Evolutionary conservation across 1,140 invertebrate species (phyloP).

Genomic region (Ectropis grisescens): DNA sequence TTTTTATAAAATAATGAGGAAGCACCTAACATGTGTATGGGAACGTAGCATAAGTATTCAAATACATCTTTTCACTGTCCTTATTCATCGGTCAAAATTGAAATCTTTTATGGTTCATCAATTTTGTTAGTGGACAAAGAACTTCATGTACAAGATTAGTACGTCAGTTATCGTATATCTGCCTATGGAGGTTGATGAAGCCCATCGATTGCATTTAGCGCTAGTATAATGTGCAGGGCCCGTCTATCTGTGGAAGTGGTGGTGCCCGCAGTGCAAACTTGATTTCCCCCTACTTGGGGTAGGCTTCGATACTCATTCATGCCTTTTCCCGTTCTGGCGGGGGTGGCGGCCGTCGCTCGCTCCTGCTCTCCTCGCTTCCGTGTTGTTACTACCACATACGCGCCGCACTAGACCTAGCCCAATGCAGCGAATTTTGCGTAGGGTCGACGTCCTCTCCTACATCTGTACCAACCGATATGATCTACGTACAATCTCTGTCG

Average conservation of each 20-base stretch:
- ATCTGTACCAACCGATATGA: constrained; percentile 30
- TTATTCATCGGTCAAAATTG: too few relatives aligned
- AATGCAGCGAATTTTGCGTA: constrained; percentile 72
- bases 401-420: constrained; percentile 67
- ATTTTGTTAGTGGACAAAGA: too few relatives aligned
- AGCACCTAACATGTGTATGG: too few relatives aligned
- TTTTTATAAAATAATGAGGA: too few relatives aligned
- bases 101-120: too few relatives aligned
- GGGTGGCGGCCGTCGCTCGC: constrained; percentile 30
- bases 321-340: constrained; percentile 55
- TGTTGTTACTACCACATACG: constrained; percentile 55
- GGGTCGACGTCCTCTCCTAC: constrained; percentile 65
- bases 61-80: too few relatives aligned
- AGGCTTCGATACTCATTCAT: constrained; percentile 68
- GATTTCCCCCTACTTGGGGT: constrained; percentile 65
- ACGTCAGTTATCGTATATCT: too few relatives aligned
- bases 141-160: too few relatives aligned
- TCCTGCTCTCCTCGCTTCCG: constrained; percentile 51
- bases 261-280: constrained; percentile 58
- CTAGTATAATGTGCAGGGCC: constrained; percentile 30
- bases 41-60: too few relatives aligned
- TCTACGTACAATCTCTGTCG: too few relatives aligned
- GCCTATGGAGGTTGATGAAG: too few relatives aligned
- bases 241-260: constrained; percentile 47
- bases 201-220: constrained; percentile 49